Conservation (phyloP, 1,140 invertebrate species). For the Nasonia giraulti region DNA sequence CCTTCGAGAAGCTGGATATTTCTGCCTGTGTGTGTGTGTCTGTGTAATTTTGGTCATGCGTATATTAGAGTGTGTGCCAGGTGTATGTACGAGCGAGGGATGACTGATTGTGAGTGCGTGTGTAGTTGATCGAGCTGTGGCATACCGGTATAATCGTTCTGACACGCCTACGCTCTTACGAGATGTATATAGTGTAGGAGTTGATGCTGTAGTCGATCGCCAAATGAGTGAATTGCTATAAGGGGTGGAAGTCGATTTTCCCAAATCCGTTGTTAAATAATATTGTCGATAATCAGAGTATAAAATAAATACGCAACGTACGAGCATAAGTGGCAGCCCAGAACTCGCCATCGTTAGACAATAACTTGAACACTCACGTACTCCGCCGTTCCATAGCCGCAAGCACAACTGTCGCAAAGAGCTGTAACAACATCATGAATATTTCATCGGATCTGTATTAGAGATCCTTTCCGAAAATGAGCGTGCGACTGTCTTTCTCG, state of each 20-base stretch:
- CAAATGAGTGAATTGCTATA: too few species aligned
- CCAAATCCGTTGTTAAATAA: too few species aligned
- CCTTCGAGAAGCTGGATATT: neutral
- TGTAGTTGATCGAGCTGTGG: neutral
- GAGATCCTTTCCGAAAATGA: too few species aligned
- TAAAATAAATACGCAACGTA: too few species aligned
- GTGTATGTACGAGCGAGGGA: neutral
- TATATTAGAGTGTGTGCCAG: neutral
- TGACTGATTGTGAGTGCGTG: too few species aligned
- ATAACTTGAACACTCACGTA: too few species aligned
- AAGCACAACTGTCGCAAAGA: neutral
- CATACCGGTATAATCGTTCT: slow-evolving; percentile 9
- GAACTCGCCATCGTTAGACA: neutral
- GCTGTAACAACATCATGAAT: slow-evolving; percentile 14
- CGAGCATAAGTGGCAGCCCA: too few species aligned
- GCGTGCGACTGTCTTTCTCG: neutral
- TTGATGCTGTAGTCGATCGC: neutral
- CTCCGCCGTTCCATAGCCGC: neutral
- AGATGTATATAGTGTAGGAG: too few species aligned
- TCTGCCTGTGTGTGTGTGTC: neutral
- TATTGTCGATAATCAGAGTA: too few species aligned
- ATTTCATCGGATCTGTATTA: neutral
- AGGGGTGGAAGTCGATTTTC: too few species aligned
- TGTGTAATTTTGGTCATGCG: neutral
- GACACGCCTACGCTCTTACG: slow-evolving; percentile 1